These are phyloP conservation scores for Orthochromis indermauri DNA, from an alignment of 2,113 vertebrate genomes.

Conservation along the genomic window DNA sequence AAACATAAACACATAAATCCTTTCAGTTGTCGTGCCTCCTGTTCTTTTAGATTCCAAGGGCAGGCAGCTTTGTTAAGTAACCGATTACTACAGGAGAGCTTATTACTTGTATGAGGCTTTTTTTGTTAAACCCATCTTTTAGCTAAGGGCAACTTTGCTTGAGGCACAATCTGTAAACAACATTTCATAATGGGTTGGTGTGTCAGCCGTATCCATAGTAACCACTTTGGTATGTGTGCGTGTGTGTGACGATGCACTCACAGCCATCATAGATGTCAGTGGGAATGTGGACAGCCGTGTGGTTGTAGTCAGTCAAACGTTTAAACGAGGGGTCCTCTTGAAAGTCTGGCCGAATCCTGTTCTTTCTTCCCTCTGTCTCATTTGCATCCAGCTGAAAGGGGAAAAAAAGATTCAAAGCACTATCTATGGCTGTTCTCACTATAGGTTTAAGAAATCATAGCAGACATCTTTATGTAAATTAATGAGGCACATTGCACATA, in stretches of 20 bases:
- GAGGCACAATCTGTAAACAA: slow-evolving; percentile 20
- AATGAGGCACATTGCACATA: not conserved
- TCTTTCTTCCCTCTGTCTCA: slow-evolving; percentile 83
- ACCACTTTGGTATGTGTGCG: not conserved
- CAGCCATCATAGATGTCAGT: slow-evolving; percentile 98
- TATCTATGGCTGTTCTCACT: not conserved
- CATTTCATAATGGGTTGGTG: slow-evolving; percentile 32
- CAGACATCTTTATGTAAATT: not conserved
- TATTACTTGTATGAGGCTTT: not conserved
- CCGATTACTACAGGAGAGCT: not conserved
- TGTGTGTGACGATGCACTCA: slow-evolving; percentile 72
- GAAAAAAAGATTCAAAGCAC: not conserved
- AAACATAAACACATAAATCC: not conserved
- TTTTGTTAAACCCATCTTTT: not conserved
- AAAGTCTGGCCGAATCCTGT: slow-evolving; percentile 86
- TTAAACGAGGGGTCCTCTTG: slow-evolving; percentile 85
- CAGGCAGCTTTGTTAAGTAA: not conserved
- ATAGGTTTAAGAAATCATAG: not conserved
- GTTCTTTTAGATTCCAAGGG: not conserved
- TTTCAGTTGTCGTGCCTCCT: not conserved
- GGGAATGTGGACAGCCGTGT: slow-evolving; percentile 95
- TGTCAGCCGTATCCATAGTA: slow-evolving; percentile 48
- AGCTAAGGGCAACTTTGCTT: slow-evolving; percentile 21
- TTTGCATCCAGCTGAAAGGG: slow-evolving; percentile 82
- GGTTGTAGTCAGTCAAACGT: slow-evolving; percentile 85